Evolutionary conservation across 92 coral and sea anemone species (phyloP).

Genomic region (Palythoa grandis): DNA sequence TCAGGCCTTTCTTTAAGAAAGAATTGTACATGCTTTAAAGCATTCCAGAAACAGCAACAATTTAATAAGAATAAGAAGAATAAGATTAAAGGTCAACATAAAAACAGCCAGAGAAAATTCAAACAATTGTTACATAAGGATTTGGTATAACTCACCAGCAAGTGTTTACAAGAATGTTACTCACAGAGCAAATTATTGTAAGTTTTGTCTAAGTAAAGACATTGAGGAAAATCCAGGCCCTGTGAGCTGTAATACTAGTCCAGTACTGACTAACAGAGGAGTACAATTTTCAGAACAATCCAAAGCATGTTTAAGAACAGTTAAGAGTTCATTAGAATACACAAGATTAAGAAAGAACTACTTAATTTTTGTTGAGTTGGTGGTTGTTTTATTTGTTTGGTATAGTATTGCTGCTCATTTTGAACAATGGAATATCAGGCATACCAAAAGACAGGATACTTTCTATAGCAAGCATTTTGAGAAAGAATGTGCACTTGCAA

Average conservation of each 20-base stretch:
- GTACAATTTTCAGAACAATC: no score
- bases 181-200: background rate
- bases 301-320: no score
- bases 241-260: background rate
- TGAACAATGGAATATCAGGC: no score
- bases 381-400: no score
- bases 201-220: background rate
- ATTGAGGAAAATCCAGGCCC: background rate
- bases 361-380: no score
- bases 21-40: background rate
- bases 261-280: no score
- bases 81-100: background rate
- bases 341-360: no score
- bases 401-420: no score
- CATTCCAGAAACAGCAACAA: background rate
- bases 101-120: background rate
- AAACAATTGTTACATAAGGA: background rate
- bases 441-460: no score
- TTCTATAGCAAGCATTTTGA: no score
- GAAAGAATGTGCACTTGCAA: no score
- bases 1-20: background rate
- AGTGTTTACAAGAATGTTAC: background rate
- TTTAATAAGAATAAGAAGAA: background rate
- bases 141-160: background rate
- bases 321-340: no score